Evolutionary conservation across 2,888 invertebrate genomes (phyloP).

Genomic region (Cistogaster globosa): DNA sequence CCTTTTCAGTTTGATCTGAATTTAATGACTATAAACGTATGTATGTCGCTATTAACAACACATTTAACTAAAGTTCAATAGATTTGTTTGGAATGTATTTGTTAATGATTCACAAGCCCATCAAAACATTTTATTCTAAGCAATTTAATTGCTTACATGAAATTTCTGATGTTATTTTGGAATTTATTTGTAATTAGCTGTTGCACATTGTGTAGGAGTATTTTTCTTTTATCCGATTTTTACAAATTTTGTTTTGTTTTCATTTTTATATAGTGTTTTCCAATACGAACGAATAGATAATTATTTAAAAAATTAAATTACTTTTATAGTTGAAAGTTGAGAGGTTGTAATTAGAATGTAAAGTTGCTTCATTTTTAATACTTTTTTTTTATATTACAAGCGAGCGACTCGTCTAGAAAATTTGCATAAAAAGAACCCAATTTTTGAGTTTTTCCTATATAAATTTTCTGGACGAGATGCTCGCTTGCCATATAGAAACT

Average conservation of each 20-base stretch:
- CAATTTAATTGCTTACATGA: conserved; percentile 39
- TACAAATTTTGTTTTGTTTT: conserved; percentile 16
- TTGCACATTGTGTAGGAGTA: conserved; percentile 26
- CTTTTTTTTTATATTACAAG: too few species aligned
- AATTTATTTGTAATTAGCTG: conserved; percentile 38
- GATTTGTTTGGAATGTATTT: conserved; percentile 17
- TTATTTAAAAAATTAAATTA: too few species aligned
- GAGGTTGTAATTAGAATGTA: too few species aligned
- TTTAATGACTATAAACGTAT: conserved; percentile 36
- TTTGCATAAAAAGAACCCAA: too few species aligned
- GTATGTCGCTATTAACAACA: conserved; percentile 12
- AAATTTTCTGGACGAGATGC: too few species aligned
- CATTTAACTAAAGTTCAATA: conserved; percentile 7
- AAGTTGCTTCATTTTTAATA: too few species aligned
- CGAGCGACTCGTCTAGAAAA: too few species aligned
- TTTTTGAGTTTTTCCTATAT: too few species aligned
- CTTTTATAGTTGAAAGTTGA: too few species aligned
- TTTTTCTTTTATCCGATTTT: conserved; percentile 23
- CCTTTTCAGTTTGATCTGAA: conserved; percentile 46
- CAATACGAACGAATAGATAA: too few species aligned
- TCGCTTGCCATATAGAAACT: too few species aligned
- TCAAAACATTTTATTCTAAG: conserved; percentile 22
- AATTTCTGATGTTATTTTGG: conserved; percentile 32
- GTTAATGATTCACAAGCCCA: background rate
- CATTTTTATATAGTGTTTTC: background rate